Base-by-base conservation (phyloP, 23 tunicate genomes). In the Botrylloides violaceus region DNA sequence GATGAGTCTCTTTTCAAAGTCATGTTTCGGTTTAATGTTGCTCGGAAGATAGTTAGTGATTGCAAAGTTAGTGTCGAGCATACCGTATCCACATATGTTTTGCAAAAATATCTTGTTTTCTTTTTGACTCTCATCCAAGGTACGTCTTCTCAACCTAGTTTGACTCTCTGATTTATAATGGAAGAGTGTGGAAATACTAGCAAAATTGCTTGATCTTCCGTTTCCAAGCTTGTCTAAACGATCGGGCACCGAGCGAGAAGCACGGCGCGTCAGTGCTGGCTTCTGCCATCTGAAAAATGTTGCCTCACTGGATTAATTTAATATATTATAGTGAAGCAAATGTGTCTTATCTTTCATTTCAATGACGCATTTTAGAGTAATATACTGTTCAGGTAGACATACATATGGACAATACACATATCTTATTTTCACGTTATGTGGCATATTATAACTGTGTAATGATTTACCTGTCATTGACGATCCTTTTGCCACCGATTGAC, bases 21-120 rank as follows among this genome's bases (percentile, higher is more conserved):
- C 29, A 37, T 78, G 71, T 22, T 68, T 60, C 3, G 80, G 92
- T 57, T 78, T 84, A 7, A 84, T 29, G 23, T 64, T 70, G 31
- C 59, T 72, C 2, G 74, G 37, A 29, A 84, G 39, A 26, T 79
- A 78, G 64, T 84, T 84, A 18, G 80, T 84, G 4, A 84, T 84
- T 3, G 92, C 92, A 53, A 78, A 61, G 9, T 71, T 68, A 0
- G 79, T 77, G 71, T 80, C 57, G 23, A 38, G 29, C 3, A 20
- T n/a, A n/a, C 19, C 53, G 64, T 37, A n/a, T 5, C 2, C 37
- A 35, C 30, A 20, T 22, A 26, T 24, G 21, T 20, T 19, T 30
- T 68, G 37, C 25, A 36, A 4, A 5, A 36, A 26, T 25, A 37
- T 68, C 57, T 32, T 33, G 72, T 61, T 75, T 20, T 75, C 65